Conservation (phyloP, 2,888 invertebrate genomes). For the Mimumesa dahlbomi region DNA sequence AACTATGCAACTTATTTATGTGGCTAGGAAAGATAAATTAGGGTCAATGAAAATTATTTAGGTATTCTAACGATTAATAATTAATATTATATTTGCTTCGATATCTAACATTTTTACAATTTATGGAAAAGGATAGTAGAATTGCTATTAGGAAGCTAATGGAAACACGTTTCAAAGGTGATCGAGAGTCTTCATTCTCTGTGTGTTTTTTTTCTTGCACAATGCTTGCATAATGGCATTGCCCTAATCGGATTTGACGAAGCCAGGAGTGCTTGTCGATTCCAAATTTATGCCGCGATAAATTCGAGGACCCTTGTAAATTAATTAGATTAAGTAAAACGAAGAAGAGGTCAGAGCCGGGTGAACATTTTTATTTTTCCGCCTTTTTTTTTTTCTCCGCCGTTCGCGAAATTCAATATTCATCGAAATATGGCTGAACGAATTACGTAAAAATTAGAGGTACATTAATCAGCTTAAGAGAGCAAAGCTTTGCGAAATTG, state of each 20-base stretch:
- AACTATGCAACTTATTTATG: too few relatives aligned
- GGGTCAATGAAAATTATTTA: too few relatives aligned
- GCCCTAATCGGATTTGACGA: slow-evolving; percentile 10
- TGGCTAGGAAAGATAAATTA: too few relatives aligned
- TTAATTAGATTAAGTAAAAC: slow-evolving; percentile 9
- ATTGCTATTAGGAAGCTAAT: too few relatives aligned
- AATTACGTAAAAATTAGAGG: slow-evolving; percentile 9
- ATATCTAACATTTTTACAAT: too few relatives aligned
- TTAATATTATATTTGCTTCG: too few relatives aligned
- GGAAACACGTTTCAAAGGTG: background rate
- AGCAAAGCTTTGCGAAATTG: too few relatives aligned
- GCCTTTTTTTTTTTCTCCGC: background rate
- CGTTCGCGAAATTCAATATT: slow-evolving; percentile 5
- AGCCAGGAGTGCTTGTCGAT: slow-evolving; percentile 1
- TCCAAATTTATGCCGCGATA: background rate
- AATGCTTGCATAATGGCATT: background rate
- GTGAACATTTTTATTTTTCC: background rate
- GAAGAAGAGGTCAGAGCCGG: background rate
- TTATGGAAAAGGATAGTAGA: too few relatives aligned
- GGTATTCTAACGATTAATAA: too few relatives aligned
- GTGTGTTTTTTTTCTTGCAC: background rate
- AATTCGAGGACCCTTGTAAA: background rate
- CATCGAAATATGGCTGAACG: background rate
- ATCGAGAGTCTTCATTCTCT: background rate
- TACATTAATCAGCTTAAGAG: too few relatives aligned